Percentiles rank a stretch among this genome's conserved stretches.
phyloP scores from a whole-genome alignment of 2,113 vertebrate species.

The Seriola dumerili region DNA sequence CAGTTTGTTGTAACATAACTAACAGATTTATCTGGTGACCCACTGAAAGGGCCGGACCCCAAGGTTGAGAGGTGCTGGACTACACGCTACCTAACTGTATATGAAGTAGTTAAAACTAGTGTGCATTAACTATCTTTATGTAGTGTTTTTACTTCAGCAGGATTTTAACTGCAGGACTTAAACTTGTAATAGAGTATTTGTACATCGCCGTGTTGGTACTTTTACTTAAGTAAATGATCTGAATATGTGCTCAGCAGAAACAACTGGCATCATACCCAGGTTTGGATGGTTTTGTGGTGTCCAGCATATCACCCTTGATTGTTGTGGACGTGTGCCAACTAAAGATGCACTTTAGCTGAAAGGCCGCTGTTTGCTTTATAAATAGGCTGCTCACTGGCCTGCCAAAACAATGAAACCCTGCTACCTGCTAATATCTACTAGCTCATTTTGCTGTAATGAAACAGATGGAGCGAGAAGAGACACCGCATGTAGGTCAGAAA shows the following conservation, averaged over 20 bases:
- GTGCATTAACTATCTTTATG: background rate
- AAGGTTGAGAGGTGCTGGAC: too few species aligned
- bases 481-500: conserved; percentile 38
- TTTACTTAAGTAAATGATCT: background rate
- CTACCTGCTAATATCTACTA: conserved; percentile 52
- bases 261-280: background rate
- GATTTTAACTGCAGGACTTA: background rate
- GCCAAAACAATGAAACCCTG: conserved; percentile 51
- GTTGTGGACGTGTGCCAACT: conserved; percentile 24
- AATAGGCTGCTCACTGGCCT: conserved; percentile 32
- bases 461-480: conserved; percentile 29
- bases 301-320: conserved; percentile 32
- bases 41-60: background rate
- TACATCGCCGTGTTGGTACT: background rate
- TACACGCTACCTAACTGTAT: background rate
- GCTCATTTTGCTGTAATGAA: conserved; percentile 45
- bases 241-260: conserved; percentile 1
- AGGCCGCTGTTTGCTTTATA: conserved; percentile 40
- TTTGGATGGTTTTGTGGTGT: conserved; percentile 17
- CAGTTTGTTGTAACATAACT: too few species aligned
- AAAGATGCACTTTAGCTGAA: conserved; percentile 55
- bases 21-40: background rate
- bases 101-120: too few species aligned
- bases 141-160: background rate
- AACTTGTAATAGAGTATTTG: background rate